Conservation (phyloP, 2,113 vertebrate species). For the Dendrocopos noguchii region DNA sequence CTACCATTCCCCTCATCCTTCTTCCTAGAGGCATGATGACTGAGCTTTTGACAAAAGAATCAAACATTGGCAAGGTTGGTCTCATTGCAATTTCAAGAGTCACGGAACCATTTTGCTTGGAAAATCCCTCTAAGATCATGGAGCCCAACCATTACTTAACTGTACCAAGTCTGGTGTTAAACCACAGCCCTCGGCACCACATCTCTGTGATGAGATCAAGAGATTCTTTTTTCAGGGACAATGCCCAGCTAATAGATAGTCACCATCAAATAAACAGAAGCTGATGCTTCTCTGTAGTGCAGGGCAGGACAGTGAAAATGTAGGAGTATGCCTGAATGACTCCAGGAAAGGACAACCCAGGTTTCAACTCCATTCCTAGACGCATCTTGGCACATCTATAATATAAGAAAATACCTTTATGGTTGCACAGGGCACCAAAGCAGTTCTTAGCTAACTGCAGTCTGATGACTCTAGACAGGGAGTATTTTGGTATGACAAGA, state of each 20-base stretch:
- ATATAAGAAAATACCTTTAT: not conserved
- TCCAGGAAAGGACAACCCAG: not conserved
- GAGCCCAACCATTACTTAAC: no score
- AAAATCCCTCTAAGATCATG: no score
- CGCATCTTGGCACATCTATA: not conserved
- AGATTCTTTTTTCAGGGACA: not conserved
- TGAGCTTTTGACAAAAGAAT: not conserved
- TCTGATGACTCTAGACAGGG: not conserved
- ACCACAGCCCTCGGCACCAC: no score
- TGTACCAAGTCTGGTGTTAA: no score
- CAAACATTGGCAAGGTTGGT: not conserved
- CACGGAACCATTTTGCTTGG: no score
- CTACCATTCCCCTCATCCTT: not conserved
- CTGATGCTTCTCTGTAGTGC: not conserved
- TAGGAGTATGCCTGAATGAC: not conserved
- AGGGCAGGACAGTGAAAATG: not conserved
- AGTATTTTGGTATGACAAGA: not conserved
- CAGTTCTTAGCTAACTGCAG: not conserved
- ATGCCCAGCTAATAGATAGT: not conserved
- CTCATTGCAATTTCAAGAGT: not conserved
- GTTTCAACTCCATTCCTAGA: not conserved
- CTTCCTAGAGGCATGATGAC: not conserved
- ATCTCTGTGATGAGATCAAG: no score
- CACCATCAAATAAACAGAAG: not conserved
- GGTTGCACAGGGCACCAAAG: not conserved